Conservation (phyloP, 23 tunicate species). For the Oikopleura dioica region DNA sequence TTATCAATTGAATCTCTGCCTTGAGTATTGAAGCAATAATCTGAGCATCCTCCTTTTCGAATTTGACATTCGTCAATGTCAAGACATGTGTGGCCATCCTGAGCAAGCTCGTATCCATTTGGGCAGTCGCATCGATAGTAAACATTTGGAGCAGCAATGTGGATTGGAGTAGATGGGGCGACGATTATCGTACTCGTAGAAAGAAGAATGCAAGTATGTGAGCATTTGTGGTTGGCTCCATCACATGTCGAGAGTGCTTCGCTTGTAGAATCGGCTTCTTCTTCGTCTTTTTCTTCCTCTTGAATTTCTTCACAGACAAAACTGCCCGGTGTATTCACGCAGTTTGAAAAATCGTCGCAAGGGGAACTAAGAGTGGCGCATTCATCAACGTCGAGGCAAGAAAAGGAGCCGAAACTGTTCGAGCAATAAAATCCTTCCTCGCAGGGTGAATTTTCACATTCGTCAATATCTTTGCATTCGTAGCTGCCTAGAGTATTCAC, state of each 20-base stretch:
- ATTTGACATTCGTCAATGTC: conserved; percentile 1
- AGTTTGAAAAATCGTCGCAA: neutral
- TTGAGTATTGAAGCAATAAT: neutral
- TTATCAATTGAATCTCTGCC: too few species aligned
- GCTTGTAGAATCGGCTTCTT: neutral
- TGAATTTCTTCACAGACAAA: neutral
- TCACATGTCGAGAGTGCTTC: neutral
- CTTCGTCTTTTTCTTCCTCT: neutral
- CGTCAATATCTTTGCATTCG: neutral
- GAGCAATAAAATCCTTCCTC: neutral
- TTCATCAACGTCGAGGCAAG: neutral
- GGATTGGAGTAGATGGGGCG: neutral
- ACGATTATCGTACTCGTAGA: neutral
- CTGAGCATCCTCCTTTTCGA: neutral
- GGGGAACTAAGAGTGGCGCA: neutral
- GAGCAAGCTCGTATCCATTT: neutral
- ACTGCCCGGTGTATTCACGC: neutral
- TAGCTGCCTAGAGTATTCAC: neutral
- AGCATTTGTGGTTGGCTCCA: neutral
- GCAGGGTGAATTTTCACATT: neutral
- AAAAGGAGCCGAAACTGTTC: neutral
- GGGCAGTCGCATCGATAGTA: conserved; percentile 6
- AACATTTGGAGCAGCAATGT: conserved; percentile 1
- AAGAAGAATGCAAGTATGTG: neutral
- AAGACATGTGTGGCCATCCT: neutral